Evolutionary conservation across 2,797 vertebrate species (phyloP).

Genomic region (Poecilia velifera): DNA sequence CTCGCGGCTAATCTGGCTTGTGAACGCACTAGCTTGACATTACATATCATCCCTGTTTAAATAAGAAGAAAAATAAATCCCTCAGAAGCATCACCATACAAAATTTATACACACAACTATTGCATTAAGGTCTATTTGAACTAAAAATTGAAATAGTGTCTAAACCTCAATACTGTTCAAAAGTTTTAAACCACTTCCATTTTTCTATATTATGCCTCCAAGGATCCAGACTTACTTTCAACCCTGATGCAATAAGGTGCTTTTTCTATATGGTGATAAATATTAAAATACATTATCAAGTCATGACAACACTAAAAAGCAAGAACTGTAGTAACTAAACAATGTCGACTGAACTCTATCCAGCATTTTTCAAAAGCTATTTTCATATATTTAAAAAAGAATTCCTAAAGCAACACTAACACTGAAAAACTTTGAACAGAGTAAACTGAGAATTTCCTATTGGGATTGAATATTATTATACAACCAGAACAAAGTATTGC

Average conservation of each 20-base stretch:
- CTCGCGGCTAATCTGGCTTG: constrained; percentile 41
- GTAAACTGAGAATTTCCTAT: background rate
- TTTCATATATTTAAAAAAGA: background rate
- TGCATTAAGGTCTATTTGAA: background rate
- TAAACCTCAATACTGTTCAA: background rate
- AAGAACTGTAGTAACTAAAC: background rate
- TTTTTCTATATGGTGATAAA: background rate
- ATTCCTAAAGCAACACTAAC: background rate
- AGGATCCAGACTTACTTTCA: background rate
- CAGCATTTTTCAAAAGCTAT: background rate
- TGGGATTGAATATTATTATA: background rate
- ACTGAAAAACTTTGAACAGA: background rate
- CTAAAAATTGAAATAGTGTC: background rate
- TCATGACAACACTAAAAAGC: background rate
- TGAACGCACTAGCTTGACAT: constrained; percentile 35
- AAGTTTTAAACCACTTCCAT: background rate
- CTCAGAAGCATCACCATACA: background rate
- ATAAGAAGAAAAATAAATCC: background rate
- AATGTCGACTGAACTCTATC: background rate
- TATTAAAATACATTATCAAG: background rate
- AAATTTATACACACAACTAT: background rate
- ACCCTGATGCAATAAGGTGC: background rate
- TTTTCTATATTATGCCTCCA: background rate
- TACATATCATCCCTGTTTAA: constrained; percentile 55
- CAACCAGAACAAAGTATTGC: background rate